These are phyloP conservation scores for Sylvia borin DNA, from an alignment of 2,797 vertebrate genomes.

Conservation along the genomic window DNA sequence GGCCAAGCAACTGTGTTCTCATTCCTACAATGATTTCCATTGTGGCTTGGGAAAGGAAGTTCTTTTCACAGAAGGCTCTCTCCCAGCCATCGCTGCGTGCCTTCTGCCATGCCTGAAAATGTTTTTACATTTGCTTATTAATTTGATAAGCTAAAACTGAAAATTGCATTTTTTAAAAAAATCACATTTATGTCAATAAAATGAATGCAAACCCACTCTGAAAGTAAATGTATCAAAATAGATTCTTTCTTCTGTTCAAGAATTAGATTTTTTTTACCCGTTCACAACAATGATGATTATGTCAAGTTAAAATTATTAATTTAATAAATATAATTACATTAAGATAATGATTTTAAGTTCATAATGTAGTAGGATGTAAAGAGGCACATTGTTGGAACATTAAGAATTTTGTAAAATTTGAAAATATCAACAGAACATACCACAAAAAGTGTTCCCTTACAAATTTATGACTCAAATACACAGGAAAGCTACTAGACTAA, in stretches of 20 bases:
- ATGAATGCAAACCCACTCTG: neutral
- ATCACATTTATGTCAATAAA: neutral
- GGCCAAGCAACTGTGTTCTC: slow-evolving; percentile 92
- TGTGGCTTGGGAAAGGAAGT: slow-evolving; percentile 93
- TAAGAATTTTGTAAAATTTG: neutral
- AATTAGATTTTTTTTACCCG: neutral
- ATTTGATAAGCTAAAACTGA: too few relatives aligned
- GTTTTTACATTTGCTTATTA: too few relatives aligned
- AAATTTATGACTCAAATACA: neutral
- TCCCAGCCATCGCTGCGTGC: slow-evolving; percentile 91
- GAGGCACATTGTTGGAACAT: neutral
- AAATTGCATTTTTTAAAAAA: neutral
- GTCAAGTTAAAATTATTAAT: neutral
- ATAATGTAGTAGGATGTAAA: neutral
- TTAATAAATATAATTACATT: neutral
- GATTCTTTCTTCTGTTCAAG: neutral
- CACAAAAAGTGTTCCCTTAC: neutral
- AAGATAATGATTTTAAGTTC: neutral
- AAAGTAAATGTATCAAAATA: neutral
- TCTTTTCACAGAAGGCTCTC: slow-evolving; percentile 92
- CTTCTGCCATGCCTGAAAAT: slow-evolving; percentile 92
- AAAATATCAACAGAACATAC: neutral
- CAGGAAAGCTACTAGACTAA: neutral
- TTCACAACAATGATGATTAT: neutral
- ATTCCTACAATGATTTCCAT: slow-evolving; percentile 95